These are phyloP conservation scores for Hyles lineata DNA, from an alignment of 2,888 invertebrate genomes.

Conservation along the genomic window DNA sequence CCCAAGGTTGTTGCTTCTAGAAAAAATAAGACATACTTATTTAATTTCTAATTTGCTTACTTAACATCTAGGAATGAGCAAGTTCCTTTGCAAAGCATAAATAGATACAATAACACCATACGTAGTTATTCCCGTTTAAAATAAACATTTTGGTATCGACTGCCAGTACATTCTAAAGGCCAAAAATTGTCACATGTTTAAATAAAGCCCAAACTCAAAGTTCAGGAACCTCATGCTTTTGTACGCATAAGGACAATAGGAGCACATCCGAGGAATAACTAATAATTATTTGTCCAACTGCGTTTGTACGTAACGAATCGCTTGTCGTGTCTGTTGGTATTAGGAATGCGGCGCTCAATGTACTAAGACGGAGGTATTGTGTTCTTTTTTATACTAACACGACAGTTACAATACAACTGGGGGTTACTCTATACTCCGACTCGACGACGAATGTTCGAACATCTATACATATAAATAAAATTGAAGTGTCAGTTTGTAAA, in stretches of 20 bases:
- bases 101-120: no score
- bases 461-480: no score
- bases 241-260: background rate
- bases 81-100: no score
- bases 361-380: background rate
- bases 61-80: no score
- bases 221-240: constrained; percentile 2
- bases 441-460: no score
- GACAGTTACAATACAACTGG: no score
- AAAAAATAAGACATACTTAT: no score
- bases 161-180: background rate
- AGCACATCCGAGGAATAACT: constrained; percentile 2
- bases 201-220: background rate
- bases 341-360: background rate
- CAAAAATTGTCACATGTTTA: background rate
- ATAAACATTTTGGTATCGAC: no score
- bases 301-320: constrained; percentile 16
- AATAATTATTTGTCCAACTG: constrained; percentile 14
- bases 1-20: no score
- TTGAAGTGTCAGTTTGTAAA: no score
- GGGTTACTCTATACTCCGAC: background rate
- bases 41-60: no score
- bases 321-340: constrained; percentile 6
- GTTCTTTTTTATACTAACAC: background rate
- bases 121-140: no score